These are phyloP conservation scores for Clarias gariepinus DNA, from an alignment of 2,113 vertebrate species.

Conservation along the genomic window DNA sequence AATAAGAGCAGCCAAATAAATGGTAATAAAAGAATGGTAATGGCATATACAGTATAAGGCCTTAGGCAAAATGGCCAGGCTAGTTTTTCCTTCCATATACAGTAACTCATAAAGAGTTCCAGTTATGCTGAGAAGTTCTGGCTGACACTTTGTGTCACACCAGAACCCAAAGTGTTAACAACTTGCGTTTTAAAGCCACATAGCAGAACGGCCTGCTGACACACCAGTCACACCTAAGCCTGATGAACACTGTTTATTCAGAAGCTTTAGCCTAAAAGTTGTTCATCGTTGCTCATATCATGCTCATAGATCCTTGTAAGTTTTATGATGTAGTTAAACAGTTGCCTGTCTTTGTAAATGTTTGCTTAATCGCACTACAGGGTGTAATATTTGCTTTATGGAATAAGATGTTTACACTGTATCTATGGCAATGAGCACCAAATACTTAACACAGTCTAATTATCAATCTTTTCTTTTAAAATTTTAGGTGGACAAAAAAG, in stretches of 20 bases:
- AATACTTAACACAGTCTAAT: neutral
- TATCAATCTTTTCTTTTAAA: neutral
- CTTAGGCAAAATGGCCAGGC: neutral
- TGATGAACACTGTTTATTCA: conserved; percentile 6
- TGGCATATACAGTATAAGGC: neutral
- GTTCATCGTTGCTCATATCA: neutral
- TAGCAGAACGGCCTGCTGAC: conserved; percentile 11
- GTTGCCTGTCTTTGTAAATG: conserved; percentile 33
- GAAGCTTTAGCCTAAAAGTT: neutral
- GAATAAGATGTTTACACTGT: conserved; percentile 18
- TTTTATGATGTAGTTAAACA: conserved; percentile 21
- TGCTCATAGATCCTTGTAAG: neutral
- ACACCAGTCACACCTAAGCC: neutral
- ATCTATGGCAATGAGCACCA: conserved; percentile 26
- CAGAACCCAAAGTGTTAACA: conserved; percentile 14
- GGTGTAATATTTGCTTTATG: conserved; percentile 44
- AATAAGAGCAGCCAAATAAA: too few species aligned
- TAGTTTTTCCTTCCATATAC: neutral
- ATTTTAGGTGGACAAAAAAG: neutral
- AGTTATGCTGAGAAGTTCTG: neutral
- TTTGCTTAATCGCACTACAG: conserved; percentile 15
- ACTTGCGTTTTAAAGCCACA: conserved; percentile 11
- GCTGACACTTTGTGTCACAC: conserved; percentile 34
- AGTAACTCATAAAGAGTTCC: neutral
- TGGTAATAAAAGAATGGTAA: too few species aligned